Conservation (phyloP, 2,113 vertebrate genomes). For the Antennarius striatus region DNA sequence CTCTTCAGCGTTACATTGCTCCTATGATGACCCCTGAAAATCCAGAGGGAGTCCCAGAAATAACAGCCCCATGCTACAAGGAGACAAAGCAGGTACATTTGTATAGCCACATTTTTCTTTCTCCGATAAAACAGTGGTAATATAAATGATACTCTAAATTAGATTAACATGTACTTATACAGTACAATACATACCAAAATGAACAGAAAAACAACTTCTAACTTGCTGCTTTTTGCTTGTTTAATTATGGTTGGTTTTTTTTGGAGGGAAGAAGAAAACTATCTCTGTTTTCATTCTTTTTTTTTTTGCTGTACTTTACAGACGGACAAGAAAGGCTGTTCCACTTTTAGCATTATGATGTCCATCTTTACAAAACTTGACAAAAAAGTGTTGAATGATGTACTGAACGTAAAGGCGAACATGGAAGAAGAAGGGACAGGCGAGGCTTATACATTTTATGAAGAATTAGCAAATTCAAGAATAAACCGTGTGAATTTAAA, state of each 20-base stretch:
- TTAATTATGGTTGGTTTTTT: too few species aligned
- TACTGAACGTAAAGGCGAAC: not conserved
- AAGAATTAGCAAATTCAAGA: not conserved
- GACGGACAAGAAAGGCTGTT: slow-evolving; percentile 57
- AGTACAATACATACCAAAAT: too few species aligned
- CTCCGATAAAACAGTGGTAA: too few species aligned
- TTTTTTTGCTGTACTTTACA: slow-evolving; percentile 8
- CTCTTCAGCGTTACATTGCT: rapidly evolving
- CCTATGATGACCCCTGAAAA: too few species aligned
- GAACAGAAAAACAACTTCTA: too few species aligned
- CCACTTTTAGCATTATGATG: slow-evolving; percentile 38
- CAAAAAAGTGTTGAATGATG: not conserved
- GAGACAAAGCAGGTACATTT: slow-evolving; percentile 53
- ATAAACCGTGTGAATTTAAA: too few species aligned
- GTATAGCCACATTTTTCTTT: too few species aligned
- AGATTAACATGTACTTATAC: too few species aligned
- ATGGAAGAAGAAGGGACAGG: slow-evolving; percentile 75
- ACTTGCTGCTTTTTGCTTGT: too few species aligned
- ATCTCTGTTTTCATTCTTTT: too few species aligned
- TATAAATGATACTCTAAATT: too few species aligned
- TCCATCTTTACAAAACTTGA: slow-evolving; percentile 44
- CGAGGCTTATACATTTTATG: slow-evolving; percentile 1
- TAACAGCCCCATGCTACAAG: slow-evolving; percentile 28
- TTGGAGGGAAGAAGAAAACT: too few species aligned
- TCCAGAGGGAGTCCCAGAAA: not conserved